phyloP scores from a whole-genome alignment of 2,113 vertebrate species.

The Lamprotornis superbus region DNA sequence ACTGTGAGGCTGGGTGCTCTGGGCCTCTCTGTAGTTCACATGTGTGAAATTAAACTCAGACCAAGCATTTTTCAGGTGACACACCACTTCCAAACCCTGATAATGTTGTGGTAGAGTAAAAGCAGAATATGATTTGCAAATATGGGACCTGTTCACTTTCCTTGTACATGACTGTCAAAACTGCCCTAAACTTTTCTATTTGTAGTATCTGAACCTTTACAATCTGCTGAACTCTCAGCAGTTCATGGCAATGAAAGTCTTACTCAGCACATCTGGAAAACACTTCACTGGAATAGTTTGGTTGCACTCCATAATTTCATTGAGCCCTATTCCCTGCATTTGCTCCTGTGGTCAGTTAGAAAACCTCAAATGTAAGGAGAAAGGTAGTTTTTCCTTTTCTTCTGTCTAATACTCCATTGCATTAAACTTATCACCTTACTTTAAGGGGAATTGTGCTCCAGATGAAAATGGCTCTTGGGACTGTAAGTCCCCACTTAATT shows the following conservation, averaged over 20 bases:
- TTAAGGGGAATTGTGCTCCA: slow-evolving; percentile 5
- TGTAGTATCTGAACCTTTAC: not conserved
- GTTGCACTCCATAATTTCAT: slow-evolving; percentile 21
- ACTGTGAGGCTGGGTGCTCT: not conserved
- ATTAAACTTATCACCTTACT: slow-evolving; percentile 20
- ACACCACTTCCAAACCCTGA: not conserved
- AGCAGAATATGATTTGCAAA: not conserved
- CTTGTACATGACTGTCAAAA: not conserved
- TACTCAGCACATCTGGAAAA: slow-evolving; percentile 25
- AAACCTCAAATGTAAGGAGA: not conserved
- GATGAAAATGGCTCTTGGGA: not conserved
- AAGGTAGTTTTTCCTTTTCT: not conserved
- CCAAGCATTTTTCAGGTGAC: not conserved
- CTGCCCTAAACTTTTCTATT: not conserved
- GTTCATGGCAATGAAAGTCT: not conserved
- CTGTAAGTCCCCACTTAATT: not conserved
- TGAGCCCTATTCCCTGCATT: not conserved
- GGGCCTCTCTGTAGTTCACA: rapidly evolving
- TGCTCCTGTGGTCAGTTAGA: not conserved
- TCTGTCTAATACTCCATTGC: not conserved
- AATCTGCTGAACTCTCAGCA: not conserved
- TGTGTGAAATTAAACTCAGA: not conserved
- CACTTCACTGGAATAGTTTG: not conserved
- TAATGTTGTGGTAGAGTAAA: not conserved
- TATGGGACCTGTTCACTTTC: not conserved